A percentile compares a stretch with the other conserved stretches of the same genome.
Evolutionary conservation across 2,113 vertebrate genomes (phyloP).

Genomic region (Dipodomys stephensi): DNA sequence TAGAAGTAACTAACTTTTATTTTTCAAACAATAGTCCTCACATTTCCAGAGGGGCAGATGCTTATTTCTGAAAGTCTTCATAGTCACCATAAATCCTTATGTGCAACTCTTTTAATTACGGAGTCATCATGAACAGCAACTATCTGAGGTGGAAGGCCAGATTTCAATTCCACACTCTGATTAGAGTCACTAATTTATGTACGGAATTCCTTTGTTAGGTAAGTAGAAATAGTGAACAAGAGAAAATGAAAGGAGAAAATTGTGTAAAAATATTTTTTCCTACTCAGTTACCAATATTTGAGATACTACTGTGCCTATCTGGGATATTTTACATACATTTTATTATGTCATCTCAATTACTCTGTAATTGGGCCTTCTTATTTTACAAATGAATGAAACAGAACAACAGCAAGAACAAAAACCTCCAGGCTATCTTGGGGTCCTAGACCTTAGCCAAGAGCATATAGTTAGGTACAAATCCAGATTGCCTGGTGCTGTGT

Average conservation of each 20-base stretch:
- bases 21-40: background rate
- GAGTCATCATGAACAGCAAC: background rate
- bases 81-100: background rate
- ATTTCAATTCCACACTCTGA: background rate
- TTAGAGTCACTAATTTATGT: background rate
- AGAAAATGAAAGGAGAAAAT: background rate
- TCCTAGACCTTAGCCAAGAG: background rate
- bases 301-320: background rate
- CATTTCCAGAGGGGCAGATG: background rate
- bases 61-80: background rate
- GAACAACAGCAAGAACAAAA: background rate
- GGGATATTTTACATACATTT: background rate
- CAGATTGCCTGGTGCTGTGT: fast-evolving
- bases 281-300: background rate
- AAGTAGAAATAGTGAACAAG: background rate
- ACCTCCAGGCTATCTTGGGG: background rate
- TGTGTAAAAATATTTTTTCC: background rate
- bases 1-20: background rate
- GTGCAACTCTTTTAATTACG: background rate
- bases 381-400: background rate
- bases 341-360: background rate
- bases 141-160: background rate
- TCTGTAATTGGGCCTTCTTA: background rate
- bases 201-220: background rate
- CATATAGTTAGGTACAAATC: background rate